Base-by-base conservation (phyloP, 2,797 vertebrate genomes). In the Sebastes steindachneri region DNA sequence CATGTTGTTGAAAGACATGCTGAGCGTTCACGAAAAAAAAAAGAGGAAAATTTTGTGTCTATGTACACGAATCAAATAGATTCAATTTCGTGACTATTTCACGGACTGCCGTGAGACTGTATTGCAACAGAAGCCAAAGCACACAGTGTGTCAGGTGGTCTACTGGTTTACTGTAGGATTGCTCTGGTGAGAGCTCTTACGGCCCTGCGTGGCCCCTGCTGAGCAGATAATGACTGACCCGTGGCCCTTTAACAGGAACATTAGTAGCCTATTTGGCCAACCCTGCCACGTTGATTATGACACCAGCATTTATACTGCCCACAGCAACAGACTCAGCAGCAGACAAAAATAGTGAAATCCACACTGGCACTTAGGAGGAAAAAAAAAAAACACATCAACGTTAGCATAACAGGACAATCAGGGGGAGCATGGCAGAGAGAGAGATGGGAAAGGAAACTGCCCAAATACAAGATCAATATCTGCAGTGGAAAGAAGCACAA, bases 381-480 rank as follows among this genome's bases (percentile, higher is more conserved):
- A 79, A 65, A 65, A 64, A 73, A 82, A 59, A 80, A 53, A 25
- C 14, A 1, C 51, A 79, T 33, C 73, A 62, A 59, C 1, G 75
- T 74, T 76, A 75, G 68, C 70, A 83, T 71, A 88, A 86, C 77
- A 85, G 74, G 75, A 88, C 60, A 88, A 86, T 89, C 79, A 75
- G 66, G 12, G 26, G 41, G 58, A 59, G 54, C 5, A 19, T 29
- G 81, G 75, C 51, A 65, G 21, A 71, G 69, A 11, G 48, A 82
- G 82, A 66, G 73, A 84, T 63, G 48, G 73, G 64, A 79, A 77
- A 57, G 80, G 88, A 89, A 82, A 73, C 75, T 29, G 60, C 69
- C 55, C 58, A 86, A 88, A 89, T 85, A 78, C 53, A 62, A 86
- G 86, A 91, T 93, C 86, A 71, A 92, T 92, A 94, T 92, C 87